Base-by-base conservation (phyloP, 2,888 invertebrate species). In the Cremastinae sp. region DNA sequence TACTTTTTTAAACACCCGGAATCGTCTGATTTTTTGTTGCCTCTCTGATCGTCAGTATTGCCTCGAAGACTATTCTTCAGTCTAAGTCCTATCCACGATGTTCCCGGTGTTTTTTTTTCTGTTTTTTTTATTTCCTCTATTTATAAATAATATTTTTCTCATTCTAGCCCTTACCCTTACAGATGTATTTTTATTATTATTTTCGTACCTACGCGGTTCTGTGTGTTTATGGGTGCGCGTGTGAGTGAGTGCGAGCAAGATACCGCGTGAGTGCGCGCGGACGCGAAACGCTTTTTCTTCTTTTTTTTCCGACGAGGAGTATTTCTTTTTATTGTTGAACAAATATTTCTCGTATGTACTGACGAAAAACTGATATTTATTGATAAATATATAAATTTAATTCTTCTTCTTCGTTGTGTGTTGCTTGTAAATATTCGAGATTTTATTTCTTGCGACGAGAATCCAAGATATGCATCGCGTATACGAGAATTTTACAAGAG, bases 31-130 rank as follows among this genome's bases (percentile, higher is more conserved):
- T 10, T 41, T 59, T 36, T 54, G 12, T 20, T 41, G 51, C 34
- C 58, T 54, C 58, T 53, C 41, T 49, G 64, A 58, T 53, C n/a
- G 62, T 76, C 76, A 73, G 73, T 76, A 76, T 76, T 64, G 56
- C 51, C 58, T 64, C 49, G 45, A 64, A 18, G 69, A 41, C 45
- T 68, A 38, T 22, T 34, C 16, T n/a, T 41, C 22, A 49, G 51
- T 51, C 43, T n/a, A 12, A 28, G 28, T 28, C 28, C 28, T 28
- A 28, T 62, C 69, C 68, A 47, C 64, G 64, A 68, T 51, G 43
- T 59, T 53, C 69, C 28, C 59, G 18, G 45, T 45, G 20, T 34
- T 34, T 45, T 22, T n/a, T 34, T 49, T 8, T 9, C 9, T 9
- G 4, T n/a, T 2, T 10, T 22, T 38, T 38, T 34, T 47, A 22